Evolutionary conservation across 1,140 invertebrate species (phyloP), one percentile per base, ranked within the genome.

Genomic region (Heliothis subflexa): DNA sequence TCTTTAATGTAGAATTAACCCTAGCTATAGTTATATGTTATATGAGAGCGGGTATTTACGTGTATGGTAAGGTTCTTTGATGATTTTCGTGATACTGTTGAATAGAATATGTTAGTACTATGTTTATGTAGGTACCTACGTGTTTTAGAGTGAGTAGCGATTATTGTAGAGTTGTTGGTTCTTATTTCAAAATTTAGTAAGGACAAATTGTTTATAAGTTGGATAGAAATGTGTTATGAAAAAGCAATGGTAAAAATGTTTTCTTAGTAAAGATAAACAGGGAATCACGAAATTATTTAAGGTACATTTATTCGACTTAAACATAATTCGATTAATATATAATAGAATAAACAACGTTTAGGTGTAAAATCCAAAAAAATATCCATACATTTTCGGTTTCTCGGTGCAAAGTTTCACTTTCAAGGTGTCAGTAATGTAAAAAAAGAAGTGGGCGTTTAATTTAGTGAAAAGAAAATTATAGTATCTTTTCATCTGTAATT

Each of bases 1-100:
- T 91, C 89, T 89, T 89, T 87, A 85, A 84, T 84, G 78, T 88
- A 83, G 75, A 80, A 84, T 77, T 81, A 81, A 81, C 74, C 57
- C 25, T 73, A 83, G 78, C 59, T 83, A 68, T 83, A 78, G 57
- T 68, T 78, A 55, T 59, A 25, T 59, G 25, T 25, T 28, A 11
- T 59, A 25, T 28, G 55, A 18, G 33, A 40, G 33, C 9, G 33
- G 33, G 33, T 55, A 55, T 55, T 18, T 55, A 18, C 7, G 54
- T 55, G 16, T 55, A 55, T 55, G 16, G 16, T 55, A 7, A 40
- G 33, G 52, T 16, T 59, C 55, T 59, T 28, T 59, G 55, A 18
- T 28, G 55, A 25, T 25, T 40, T 40, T 25, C 55, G 11, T 25
- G 21, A 18, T 21, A 5, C 25, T 12, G 21, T 59, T 59, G 55